Conservation (phyloP, 1,140 invertebrate genomes). For the Alviniconcha marisindica region DNA sequence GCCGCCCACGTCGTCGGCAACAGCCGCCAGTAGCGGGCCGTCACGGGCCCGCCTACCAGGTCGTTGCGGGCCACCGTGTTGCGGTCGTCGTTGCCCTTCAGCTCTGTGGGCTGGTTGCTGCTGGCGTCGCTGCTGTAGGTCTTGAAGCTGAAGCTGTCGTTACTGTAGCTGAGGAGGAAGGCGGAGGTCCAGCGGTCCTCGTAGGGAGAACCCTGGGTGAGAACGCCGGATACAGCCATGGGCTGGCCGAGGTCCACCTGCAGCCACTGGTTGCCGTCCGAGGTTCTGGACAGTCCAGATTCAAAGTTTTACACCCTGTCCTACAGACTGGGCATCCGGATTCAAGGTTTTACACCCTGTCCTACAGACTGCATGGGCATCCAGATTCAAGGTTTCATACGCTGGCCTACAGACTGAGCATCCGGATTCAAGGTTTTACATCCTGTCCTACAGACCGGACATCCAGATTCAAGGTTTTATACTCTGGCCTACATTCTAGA, state of each 20-base stretch:
- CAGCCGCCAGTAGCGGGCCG: conserved; percentile 53
- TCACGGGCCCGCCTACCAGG: background rate
- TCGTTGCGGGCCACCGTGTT: background rate
- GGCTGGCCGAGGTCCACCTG: conserved; percentile 44
- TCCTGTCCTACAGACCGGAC: too few species aligned
- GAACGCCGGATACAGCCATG: conserved; percentile 43
- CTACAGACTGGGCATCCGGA: too few species aligned
- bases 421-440: too few species aligned
- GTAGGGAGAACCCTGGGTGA: conserved; percentile 55
- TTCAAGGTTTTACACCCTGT: too few species aligned
- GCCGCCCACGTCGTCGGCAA: conserved; percentile 44
- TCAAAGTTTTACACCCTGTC: background rate
- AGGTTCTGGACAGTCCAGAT: conserved; percentile 36
- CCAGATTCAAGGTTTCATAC: too few species aligned
- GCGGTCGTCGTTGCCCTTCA: conserved; percentile 25
- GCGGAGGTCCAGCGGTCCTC: conserved; percentile 52
- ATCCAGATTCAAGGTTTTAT: too few species aligned
- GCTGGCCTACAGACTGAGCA: too few species aligned
- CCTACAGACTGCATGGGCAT: too few species aligned
- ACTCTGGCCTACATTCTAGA: too few species aligned
- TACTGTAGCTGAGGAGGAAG: conserved; percentile 50
- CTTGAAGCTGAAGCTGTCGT: conserved; percentile 43
- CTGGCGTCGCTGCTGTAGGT: conserved; percentile 32
- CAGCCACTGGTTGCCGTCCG: conserved; percentile 50
- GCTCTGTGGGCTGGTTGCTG: background rate